A percentile compares a stretch with the other conserved stretches of the same genome.
phyloP scores from a whole-genome alignment of 1,140 invertebrate species.

The Lucilia cuprina region DNA sequence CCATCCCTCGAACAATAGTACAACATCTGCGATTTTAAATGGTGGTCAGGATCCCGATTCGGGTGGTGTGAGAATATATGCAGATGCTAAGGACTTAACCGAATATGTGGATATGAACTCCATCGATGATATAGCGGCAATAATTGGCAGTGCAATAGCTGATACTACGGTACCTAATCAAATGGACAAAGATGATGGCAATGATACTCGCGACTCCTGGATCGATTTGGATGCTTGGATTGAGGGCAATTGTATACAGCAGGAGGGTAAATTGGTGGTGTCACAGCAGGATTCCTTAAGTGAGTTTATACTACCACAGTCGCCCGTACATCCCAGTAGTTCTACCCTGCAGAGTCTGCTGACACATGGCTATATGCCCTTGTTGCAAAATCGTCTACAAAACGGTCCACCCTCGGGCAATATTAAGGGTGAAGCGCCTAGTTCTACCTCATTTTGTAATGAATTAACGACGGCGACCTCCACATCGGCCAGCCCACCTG shows the following conservation, averaged over 20 bases:
- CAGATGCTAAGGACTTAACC: constrained; percentile 54
- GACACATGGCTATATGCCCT: constrained; percentile 80
- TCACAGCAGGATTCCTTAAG: constrained; percentile 69
- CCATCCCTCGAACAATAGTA: constrained; percentile 32
- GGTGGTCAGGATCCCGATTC: constrained; percentile 62
- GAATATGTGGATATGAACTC: constrained; percentile 73
- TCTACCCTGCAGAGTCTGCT: constrained; percentile 77
- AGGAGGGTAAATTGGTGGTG: constrained; percentile 68
- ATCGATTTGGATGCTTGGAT: constrained; percentile 86
- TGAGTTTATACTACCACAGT: constrained; percentile 72
- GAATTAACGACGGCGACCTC: constrained; percentile 74
- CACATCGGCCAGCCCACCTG: constrained; percentile 65
- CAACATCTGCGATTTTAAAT: constrained; percentile 13
- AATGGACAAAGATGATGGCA: constrained; percentile 70
- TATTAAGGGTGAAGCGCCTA: constrained; percentile 73
- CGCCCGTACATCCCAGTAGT: constrained; percentile 68
- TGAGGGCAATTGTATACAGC: constrained; percentile 73
- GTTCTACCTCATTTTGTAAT: constrained; percentile 77
- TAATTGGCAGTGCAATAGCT: constrained; percentile 88
- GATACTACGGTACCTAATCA: constrained; percentile 81
- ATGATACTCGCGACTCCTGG: constrained; percentile 75
- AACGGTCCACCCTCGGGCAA: constrained; percentile 69
- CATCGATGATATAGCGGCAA: constrained; percentile 84
- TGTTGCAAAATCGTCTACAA: constrained; percentile 75
- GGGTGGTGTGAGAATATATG: constrained; percentile 60